Conservation (phyloP, 2,797 vertebrate genomes). For the Phoebastria nigripes region DNA sequence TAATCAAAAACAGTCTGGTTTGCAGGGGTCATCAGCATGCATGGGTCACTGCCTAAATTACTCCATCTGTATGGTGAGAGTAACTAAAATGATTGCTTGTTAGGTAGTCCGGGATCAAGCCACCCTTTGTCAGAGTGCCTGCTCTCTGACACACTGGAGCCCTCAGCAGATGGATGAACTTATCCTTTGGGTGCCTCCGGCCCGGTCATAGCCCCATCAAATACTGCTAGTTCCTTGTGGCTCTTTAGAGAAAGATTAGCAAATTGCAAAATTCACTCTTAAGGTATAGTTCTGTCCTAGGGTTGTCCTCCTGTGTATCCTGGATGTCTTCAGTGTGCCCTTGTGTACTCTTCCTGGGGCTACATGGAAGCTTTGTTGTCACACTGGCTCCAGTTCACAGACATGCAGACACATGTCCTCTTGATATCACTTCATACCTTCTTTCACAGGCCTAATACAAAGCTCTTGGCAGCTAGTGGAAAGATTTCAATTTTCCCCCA, state of each 20-base stretch:
- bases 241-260: neutral
- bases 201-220: neutral
- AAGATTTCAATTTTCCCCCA: neutral
- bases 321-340: neutral
- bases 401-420: fast-evolving
- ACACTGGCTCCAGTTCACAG: neutral
- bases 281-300: neutral
- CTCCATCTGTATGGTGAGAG: neutral
- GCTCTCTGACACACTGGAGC: neutral
- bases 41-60: neutral
- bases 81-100: neutral
- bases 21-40: neutral
- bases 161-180: neutral
- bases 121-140: neutral
- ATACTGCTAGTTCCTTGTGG: neutral
- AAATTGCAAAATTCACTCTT: neutral
- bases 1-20: neutral
- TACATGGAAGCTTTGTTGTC: neutral
- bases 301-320: neutral
- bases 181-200: neutral
- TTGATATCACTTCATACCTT: neutral
- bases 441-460: neutral
- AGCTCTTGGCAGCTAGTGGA: neutral
- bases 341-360: neutral
- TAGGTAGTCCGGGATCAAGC: neutral